phyloP scores from a whole-genome alignment of 2,113 vertebrate genomes.

The Spea multiplicata region DNA sequence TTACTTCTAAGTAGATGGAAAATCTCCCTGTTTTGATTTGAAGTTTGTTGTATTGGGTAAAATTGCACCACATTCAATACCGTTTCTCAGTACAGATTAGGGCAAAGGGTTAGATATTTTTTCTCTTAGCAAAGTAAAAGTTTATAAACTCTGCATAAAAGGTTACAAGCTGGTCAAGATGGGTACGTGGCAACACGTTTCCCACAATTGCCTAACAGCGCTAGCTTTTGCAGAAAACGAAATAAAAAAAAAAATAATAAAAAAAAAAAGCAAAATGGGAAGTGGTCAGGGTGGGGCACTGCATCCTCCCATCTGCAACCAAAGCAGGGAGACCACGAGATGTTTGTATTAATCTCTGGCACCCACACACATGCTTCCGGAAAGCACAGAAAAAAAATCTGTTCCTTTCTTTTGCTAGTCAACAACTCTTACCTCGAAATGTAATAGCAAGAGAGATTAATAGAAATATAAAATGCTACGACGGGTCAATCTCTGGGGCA shows the following conservation, averaged over 20 bases:
- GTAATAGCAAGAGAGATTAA: not conserved
- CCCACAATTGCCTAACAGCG: constrained; percentile 55
- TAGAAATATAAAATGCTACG: too few relatives aligned
- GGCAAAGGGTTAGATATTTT: not conserved
- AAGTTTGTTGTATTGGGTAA: too few relatives aligned
- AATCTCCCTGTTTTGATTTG: too few relatives aligned
- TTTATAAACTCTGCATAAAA: not conserved
- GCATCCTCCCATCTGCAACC: constrained; percentile 68
- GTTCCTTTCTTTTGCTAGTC: constrained; percentile 74
- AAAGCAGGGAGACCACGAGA: constrained; percentile 59
- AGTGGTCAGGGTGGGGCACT: constrained; percentile 81
- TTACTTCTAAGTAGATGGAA: too few relatives aligned
- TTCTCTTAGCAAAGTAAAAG: not conserved
- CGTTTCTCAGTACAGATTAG: not conserved
- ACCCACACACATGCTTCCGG: constrained; percentile 75
- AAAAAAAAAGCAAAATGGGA: constrained; percentile 63
- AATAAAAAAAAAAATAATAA: constrained; percentile 39
- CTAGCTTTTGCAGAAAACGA: not conserved
- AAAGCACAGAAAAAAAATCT: constrained; percentile 69
- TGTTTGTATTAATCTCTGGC: constrained; percentile 73
- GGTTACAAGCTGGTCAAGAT: constrained; percentile 25
- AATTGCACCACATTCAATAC: too few relatives aligned
- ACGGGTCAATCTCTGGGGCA: too few relatives aligned
- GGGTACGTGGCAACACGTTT: not conserved
- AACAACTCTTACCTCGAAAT: constrained; percentile 82